Evolutionary conservation across 2,113 vertebrate genomes (phyloP), one percentile per base, ranked within the genome.

Genomic region (Chloropsis hardwickii): DNA sequence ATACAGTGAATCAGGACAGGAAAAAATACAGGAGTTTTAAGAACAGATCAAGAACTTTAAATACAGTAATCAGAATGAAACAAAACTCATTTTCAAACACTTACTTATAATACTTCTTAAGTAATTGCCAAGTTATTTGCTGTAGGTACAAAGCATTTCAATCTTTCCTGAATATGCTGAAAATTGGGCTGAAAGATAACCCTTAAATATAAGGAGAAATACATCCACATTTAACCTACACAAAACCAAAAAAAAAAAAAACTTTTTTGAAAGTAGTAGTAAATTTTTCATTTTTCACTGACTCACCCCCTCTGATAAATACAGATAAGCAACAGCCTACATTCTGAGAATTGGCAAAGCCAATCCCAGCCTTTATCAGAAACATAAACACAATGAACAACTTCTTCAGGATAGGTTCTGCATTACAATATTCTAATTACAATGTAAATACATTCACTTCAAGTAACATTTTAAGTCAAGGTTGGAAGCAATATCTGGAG

Each of bases 381-480:
- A 45, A 47, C 11, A 57, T 1, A 37, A 84, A 56, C 0, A 0
- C 17, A 42, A 54, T 5, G 15, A 76, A 31, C 47, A 56, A 40
- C 4, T 15, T 60, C 58, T 77, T 47, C 60, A 40, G 33, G n/a
- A 61, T 16, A 23, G 5, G 31, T 29, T 70, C 50, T 48, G 12
- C 14, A 8, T 31, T 35, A 89, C 6, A 44, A 37, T 73, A 50
- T 56, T 76, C 17, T 51, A 66, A 80, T 37, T 61, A 20, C 14
- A 76, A 57, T 2, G 7, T 25, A 70, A 65, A 73, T 53, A 37
- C 6, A 48, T 18, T 42, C 4, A 51, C 35, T 77, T 57, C 4
- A 37, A 57, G 29, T 57, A 65, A 5, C 8, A 71, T 40, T 61
- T 77, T 60, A 51, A 62, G 65, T 66, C 24, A 42, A 77, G 23